These are phyloP conservation scores for Poliocrania exsul DNA, from an alignment of 2,797 vertebrate genomes.

Conservation along the genomic window DNA sequence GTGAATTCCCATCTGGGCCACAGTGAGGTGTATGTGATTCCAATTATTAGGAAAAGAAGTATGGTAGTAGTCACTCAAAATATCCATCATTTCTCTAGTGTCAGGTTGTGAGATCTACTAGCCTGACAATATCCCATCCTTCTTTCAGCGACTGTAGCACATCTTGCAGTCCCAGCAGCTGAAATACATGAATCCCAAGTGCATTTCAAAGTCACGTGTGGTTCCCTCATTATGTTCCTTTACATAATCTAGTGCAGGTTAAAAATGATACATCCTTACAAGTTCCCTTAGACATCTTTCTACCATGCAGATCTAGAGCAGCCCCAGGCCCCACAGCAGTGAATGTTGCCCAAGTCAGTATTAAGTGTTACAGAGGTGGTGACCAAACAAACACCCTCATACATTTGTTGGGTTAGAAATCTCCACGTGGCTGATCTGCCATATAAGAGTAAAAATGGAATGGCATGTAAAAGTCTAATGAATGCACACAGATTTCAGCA, in stretches of 20 bases:
- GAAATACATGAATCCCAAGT: background rate
- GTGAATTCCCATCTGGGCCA: background rate
- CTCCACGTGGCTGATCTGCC: background rate
- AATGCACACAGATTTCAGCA: background rate
- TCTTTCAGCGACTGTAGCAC: background rate
- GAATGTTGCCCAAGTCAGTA: fast-evolving
- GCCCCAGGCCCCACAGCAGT: background rate
- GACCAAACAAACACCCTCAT: background rate
- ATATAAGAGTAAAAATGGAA: background rate
- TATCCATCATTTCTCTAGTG: background rate
- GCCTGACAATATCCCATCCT: background rate
- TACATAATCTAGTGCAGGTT: fast-evolving
- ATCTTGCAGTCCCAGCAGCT: background rate
- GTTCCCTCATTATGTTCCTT: background rate
- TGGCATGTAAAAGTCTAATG: background rate
- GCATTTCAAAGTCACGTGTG: background rate
- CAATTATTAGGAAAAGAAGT: background rate
- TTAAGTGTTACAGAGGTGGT: fast-evolving
- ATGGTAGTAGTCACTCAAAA: background rate
- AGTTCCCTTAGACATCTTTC: background rate
- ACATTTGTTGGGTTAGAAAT: fast-evolving
- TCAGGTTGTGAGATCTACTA: background rate
- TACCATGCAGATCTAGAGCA: fast-evolving
- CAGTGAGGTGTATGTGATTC: background rate
- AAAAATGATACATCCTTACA: background rate